Evolutionary conservation across 2,888 invertebrate species (phyloP).

Genomic region (Escarpia spicata): DNA sequence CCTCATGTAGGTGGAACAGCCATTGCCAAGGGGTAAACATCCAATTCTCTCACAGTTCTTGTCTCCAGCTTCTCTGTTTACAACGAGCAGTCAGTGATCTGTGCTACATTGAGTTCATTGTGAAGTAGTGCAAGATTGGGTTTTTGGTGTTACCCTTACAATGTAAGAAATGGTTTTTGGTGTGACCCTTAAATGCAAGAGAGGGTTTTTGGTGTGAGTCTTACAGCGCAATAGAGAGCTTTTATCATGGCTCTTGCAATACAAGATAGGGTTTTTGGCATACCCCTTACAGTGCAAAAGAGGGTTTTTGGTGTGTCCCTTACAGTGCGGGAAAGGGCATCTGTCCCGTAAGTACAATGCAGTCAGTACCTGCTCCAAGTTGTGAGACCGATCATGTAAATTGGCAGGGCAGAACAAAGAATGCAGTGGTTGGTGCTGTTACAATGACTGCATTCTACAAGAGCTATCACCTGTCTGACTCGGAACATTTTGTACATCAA

Average conservation of each 20-base stretch:
- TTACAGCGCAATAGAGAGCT: background rate
- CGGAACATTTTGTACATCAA: background rate
- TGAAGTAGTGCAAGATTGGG: background rate
- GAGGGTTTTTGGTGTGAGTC: background rate
- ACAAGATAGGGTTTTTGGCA: no score
- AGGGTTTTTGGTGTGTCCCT: background rate
- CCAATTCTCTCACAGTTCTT: background rate
- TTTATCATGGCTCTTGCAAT: background rate
- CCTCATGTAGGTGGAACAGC: background rate
- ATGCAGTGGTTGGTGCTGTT: background rate
- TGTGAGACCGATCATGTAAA: background rate
- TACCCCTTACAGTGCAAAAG: background rate
- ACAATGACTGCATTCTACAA: background rate
- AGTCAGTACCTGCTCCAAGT: background rate
- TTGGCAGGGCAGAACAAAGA: background rate
- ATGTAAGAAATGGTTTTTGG: background rate
- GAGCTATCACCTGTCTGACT: background rate
- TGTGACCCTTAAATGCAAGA: background rate
- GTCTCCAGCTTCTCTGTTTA: background rate
- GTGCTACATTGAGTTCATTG: background rate
- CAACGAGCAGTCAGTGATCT: background rate
- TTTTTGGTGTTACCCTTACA: background rate
- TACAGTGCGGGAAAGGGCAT: background rate
- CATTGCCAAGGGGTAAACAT: background rate
- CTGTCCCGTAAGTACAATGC: background rate